Evolutionary conservation across 1,140 invertebrate genomes (phyloP), one percentile per base, ranked within the genome.

Genomic region (fruit fly (Drosophila melanogaster)): DNA sequence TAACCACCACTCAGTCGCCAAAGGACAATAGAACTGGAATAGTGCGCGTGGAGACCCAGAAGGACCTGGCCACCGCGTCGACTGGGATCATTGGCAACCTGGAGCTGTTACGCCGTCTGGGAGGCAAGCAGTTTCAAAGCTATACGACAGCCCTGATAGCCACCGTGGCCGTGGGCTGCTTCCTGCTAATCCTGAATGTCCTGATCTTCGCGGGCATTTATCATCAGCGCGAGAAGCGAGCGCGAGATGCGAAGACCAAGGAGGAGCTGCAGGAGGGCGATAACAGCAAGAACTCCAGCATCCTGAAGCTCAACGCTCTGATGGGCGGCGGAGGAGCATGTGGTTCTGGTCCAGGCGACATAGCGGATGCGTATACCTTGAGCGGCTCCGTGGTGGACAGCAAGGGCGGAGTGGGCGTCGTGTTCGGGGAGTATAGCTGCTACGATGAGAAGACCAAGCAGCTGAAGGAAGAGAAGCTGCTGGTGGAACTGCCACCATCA

Each of bases 171-270:
- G 96, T 99, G 2, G 98, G 98, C 0, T 98, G 96, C 66, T 96
- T 97, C 62, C 93, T 97, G 7, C 93, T 99, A 4, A 94, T 99
- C 8, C 94, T 99, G 2, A 99, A 99, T 92, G 95, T 98, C 7
- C 94, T 99, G 1, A 98, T 99, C 53, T 98, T 99, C 86, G 97
- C 97, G 37, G 97, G 97, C 33, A 97, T 99, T 41, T 98, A 98
- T 90, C 97, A 98, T 85, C 97, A 98, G 90, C 94, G 97, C 8
- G 96, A 97, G 77, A 94, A 96, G 79, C 92, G 94, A 54, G 92
- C 93, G 49, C 93, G 93, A 30, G 93, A 93, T 11, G 94, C 95
- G 38, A 95, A 96, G 81, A 96, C 95, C 74, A 96, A 96, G 84
- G 96, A 96, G 77, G 95, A 96, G 78, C 79, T 96, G 33, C 93